These are phyloP conservation scores for Sialis fuliginosa DNA, from an alignment of 2,888 invertebrate species.

Conservation along the genomic window DNA sequence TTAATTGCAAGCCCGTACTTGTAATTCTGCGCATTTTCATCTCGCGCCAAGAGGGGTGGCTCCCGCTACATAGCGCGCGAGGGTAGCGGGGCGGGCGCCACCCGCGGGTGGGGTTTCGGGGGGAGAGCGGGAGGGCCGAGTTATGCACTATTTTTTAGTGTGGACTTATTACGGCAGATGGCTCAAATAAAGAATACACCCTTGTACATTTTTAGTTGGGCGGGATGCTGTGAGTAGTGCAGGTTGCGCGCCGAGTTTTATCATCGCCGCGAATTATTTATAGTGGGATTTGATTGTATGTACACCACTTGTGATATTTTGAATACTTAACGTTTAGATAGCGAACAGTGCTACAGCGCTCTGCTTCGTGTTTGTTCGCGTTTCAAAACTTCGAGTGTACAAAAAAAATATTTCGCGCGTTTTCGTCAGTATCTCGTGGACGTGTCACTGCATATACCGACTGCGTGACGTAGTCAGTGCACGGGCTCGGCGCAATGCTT, in stretches of 20 bases:
- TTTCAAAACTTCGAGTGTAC: background rate
- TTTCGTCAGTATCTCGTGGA: conserved; percentile 1
- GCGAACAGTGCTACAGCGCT: background rate
- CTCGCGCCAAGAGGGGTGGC: conserved; percentile 17
- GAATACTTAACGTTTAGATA: too few species aligned
- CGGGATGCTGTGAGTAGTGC: too few species aligned
- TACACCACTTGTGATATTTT: too few species aligned
- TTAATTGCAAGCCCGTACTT: conserved; percentile 37
- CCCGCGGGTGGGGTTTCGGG: conserved; percentile 6
- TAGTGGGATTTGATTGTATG: too few species aligned
- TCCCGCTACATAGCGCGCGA: conserved; percentile 11
- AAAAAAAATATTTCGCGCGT: conserved; percentile 3
- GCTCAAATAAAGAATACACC: conserved; percentile 34
- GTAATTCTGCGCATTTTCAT: conserved; percentile 41
- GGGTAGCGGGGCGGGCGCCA: conserved; percentile 23
- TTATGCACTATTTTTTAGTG: conserved; percentile 47
- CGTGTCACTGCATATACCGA: conserved; percentile 1
- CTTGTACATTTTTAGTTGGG: conserved; percentile 9
- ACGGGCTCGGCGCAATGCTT: conserved; percentile 5
- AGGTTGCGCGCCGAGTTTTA: too few species aligned
- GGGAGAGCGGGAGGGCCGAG: conserved; percentile 8
- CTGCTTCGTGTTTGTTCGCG: background rate
- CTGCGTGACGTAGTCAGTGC: conserved; percentile 2
- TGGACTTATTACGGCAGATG: conserved; percentile 44
- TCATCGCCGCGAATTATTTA: too few species aligned